These are phyloP conservation scores for Centropristis striata DNA, from an alignment of 2,113 vertebrate genomes.

Conservation along the genomic window DNA sequence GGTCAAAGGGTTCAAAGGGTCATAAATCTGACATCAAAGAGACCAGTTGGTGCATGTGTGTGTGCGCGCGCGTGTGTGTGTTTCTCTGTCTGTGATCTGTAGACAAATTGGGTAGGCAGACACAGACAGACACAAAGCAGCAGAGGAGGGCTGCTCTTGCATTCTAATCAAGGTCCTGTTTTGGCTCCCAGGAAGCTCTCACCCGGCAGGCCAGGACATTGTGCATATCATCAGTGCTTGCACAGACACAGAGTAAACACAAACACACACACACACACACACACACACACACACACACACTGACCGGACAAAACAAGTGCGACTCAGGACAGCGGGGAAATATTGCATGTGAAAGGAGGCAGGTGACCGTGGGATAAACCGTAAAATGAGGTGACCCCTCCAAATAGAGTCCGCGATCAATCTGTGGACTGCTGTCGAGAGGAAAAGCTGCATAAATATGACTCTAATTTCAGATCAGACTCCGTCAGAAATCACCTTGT, in stretches of 20 bases:
- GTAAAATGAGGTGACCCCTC: conserved; percentile 24
- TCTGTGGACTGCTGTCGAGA: background rate
- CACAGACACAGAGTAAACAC: conserved; percentile 55
- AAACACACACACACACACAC: background rate
- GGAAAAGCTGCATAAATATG: conserved; percentile 21
- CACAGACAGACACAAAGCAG: conserved; percentile 59
- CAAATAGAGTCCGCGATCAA: conserved; percentile 8
- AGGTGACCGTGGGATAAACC: background rate
- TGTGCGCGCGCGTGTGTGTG: background rate
- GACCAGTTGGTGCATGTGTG: background rate
- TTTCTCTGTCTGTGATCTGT: background rate
- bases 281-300: background rate
- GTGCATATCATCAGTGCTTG: conserved; percentile 46
- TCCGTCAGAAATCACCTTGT: background rate
- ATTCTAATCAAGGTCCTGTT: conserved; percentile 65
- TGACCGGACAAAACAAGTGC: background rate
- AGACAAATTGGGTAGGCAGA: conserved; percentile 41
- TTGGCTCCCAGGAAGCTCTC: conserved; percentile 49
- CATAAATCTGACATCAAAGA: conserved; percentile 16
- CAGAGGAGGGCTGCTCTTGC: conserved; percentile 49
- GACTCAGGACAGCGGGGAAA: conserved; percentile 15
- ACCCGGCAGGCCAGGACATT: conserved; percentile 47
- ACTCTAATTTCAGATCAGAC: conserved; percentile 12
- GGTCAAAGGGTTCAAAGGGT: conserved; percentile 9
- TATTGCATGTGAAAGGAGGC: conserved; percentile 20